A percentile compares a stretch with the other conserved stretches of the same genome.
Evolutionary conservation across 2,113 vertebrate species (phyloP).

Genomic region (Oncorhynchus keta): DNA sequence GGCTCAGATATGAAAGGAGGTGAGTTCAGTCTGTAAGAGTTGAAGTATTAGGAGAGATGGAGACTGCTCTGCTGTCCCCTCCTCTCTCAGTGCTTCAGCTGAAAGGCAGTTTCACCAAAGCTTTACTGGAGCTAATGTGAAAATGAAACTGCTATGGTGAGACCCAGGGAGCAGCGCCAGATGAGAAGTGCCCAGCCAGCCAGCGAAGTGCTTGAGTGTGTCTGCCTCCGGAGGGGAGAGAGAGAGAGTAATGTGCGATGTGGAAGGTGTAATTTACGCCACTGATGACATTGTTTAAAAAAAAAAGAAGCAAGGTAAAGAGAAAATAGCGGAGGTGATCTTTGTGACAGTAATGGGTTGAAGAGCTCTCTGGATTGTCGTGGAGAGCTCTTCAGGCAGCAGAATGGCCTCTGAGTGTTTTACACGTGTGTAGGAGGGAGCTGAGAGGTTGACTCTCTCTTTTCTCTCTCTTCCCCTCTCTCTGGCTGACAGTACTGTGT

Average conservation of each 20-base stretch:
- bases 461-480: slow-evolving; percentile 33
- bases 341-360: slow-evolving; percentile 71
- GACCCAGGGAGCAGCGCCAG: slow-evolving; percentile 37
- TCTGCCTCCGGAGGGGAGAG: slow-evolving; percentile 39
- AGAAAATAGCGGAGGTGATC: slow-evolving; percentile 66
- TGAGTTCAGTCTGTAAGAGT: slow-evolving; percentile 41
- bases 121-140: slow-evolving; percentile 67
- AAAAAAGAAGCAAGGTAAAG: slow-evolving; percentile 46
- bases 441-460: slow-evolving; percentile 63
- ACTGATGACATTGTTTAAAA: slow-evolving; percentile 63
- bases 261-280: slow-evolving; percentile 60
- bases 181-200: slow-evolving; percentile 50
- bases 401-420: slow-evolving; percentile 67
- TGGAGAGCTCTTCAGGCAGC: slow-evolving; percentile 78
- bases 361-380: slow-evolving; percentile 77
- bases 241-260: slow-evolving; percentile 55
- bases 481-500: slow-evolving; percentile 47
- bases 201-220: slow-evolving; percentile 62
- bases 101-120: slow-evolving; percentile 41
- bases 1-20: slow-evolving; percentile 11
- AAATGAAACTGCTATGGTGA: slow-evolving; percentile 65
- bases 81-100: slow-evolving; percentile 36
- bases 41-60: slow-evolving; percentile 52
- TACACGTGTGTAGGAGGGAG: slow-evolving; percentile 64
- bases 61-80: slow-evolving; percentile 21